A percentile compares a stretch with the other conserved stretches of the same genome.
These are phyloP conservation scores for Struthio camelus DNA, from an alignment of 2,113 vertebrate species.

Conservation along the genomic window DNA sequence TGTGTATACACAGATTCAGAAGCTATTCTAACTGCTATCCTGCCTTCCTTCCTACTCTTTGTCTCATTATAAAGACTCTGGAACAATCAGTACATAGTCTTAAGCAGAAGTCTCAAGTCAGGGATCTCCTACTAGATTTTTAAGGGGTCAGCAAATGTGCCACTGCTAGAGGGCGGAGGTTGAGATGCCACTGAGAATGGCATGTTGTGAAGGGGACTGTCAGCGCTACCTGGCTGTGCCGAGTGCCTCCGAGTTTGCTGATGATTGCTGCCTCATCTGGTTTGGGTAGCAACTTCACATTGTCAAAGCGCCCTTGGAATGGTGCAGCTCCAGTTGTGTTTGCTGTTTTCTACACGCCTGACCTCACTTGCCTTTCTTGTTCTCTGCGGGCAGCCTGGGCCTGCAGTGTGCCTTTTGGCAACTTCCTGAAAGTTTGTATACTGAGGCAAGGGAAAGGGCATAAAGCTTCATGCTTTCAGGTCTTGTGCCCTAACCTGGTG, in stretches of 20 bases:
- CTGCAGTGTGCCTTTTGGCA: not conserved
- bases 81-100: not conserved
- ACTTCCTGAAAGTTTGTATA: not conserved
- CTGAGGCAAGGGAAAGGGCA: not conserved
- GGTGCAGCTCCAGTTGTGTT: accelerated
- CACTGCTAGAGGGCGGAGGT: not conserved
- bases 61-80: not conserved
- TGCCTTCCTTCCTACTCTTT: not conserved
- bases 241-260: not conserved
- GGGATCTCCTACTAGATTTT: not conserved
- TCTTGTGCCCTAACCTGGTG: not conserved
- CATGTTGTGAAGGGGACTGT: not conserved
- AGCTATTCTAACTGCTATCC: not conserved
- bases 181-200: not conserved
- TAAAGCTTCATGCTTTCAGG: not conserved
- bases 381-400: not conserved
- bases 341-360: not conserved
- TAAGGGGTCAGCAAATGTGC: not conserved
- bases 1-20: not conserved
- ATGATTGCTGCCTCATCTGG: too few species aligned
- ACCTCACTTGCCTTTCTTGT: not conserved
- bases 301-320: not conserved
- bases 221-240: not conserved
- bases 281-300: too few species aligned
- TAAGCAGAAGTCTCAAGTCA: not conserved